Conservation (phyloP, 1,140 invertebrate species). For the Trinorchestia longiramus region DNA sequence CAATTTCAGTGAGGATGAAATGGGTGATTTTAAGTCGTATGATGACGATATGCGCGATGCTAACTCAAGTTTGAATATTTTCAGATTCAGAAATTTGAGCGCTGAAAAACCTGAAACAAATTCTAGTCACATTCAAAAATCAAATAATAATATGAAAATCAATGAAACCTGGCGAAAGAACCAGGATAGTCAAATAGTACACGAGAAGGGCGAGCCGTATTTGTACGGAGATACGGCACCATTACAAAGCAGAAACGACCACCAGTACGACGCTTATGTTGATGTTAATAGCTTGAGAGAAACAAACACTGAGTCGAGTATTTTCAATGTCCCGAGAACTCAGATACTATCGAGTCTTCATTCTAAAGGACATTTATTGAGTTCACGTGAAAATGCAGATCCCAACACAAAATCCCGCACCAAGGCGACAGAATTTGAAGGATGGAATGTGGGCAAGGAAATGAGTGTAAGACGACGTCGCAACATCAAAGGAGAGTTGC, state of each 20-base stretch:
- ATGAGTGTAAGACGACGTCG: background rate
- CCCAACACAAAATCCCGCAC: background rate
- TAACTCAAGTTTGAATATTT: background rate
- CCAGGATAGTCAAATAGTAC: background rate
- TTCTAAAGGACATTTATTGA: background rate
- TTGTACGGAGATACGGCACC: background rate
- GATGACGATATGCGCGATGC: background rate
- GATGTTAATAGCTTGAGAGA: background rate
- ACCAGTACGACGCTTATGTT: background rate
- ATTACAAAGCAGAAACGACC: background rate
- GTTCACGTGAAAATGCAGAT: background rate
- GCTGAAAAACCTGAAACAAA: background rate
- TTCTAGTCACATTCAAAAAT: background rate
- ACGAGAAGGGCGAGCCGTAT: background rate
- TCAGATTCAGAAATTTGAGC: background rate
- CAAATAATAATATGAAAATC: background rate
- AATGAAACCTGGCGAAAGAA: background rate
- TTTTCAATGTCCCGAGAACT: background rate
- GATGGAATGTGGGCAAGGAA: background rate
- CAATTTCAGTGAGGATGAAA: background rate
- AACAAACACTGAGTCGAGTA: background rate
- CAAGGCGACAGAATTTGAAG: background rate
- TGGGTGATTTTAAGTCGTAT: background rate
- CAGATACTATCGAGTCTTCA: background rate
- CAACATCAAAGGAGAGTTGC: background rate